Evolutionary conservation across 2,797 vertebrate genomes (phyloP), one percentile per base, ranked within the genome.

Genomic region (Anabas testudineus): DNA sequence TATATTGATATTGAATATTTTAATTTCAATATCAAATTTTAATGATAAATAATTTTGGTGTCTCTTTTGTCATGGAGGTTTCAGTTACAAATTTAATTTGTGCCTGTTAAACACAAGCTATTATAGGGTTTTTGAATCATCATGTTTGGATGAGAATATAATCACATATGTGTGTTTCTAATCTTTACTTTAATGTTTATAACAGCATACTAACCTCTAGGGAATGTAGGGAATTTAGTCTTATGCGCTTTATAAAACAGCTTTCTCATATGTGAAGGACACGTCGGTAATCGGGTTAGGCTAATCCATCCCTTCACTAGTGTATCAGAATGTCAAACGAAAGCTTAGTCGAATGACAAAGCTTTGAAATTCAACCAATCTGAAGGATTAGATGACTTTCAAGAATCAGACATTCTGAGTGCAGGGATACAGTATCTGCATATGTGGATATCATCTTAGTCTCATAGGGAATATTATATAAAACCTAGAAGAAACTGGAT

Each of bases 251-350:
- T 82, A 74, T 58, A 70, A 78, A 74, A 80, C 9, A 73, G 28
- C 61, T 84, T 72, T 75, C 75, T 82, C 74, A 68, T 52, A 83
- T 73, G 87, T 80, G 76, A 71, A 77, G 82, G 71, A 82, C 78
- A 55, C 80, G 76, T 75, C 66, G 15, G 56, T 90, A 89, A 91
- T 92, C 84, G 60, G 81, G 87, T 91, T 90, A 90, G 18, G 49
- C 55, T 90, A 91, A 93, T 92, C 86, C 87, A 54, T 74, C 68
- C 72, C 82, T 80, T 89, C 85, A 70, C 76, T 74, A 81, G 67
- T 85, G 85, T 82, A 87, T 84, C 79, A 87, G 84, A 90, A 91
- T 91, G 80, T 73, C 84, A 87, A 91, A 90, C 69, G 70, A 88
- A 85, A 84, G 88, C 85, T 90, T 86, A 89, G 82, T 60, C 88